Evolutionary conservation across 2,797 vertebrate species (phyloP).

Genomic region (Crypturellus tataupa): DNA sequence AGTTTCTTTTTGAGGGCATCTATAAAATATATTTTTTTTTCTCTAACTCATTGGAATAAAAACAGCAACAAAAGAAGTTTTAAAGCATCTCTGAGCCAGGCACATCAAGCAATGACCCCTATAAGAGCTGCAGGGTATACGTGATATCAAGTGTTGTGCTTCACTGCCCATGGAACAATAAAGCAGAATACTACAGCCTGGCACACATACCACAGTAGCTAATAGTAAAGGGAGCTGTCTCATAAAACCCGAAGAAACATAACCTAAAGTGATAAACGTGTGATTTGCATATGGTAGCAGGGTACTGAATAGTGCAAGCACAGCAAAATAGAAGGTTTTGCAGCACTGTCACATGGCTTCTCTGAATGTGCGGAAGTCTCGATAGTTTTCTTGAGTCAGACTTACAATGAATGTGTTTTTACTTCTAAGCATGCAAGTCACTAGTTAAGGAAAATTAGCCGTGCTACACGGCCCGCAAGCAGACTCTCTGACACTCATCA

Average conservation of each 20-base stretch:
- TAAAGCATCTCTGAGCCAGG: not conserved
- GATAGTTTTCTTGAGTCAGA: not conserved
- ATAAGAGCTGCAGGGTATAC: not conserved
- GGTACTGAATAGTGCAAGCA: not conserved
- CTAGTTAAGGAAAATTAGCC: not conserved
- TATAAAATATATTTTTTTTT: not conserved
- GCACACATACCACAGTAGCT: rapidly evolving
- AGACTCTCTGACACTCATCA: no score
- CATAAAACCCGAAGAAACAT: not conserved
- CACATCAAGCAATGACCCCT: not conserved
- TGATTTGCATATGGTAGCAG: not conserved
- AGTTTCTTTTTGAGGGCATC: not conserved
- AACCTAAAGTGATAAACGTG: not conserved
- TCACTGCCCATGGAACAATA: not conserved
- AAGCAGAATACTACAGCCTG: not conserved
- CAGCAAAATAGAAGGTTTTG: not conserved
- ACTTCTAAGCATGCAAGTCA: not conserved
- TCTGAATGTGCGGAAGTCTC: not conserved
- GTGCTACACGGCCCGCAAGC: not conserved
- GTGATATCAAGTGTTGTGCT: not conserved
- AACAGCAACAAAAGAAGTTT: not conserved
- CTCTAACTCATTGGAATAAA: rapidly evolving
- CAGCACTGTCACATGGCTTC: not conserved
- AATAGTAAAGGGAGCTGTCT: not conserved
- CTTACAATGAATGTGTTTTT: not conserved